phyloP scores from a whole-genome alignment of 2,797 vertebrate species.

The Glossophaga mutica region DNA sequence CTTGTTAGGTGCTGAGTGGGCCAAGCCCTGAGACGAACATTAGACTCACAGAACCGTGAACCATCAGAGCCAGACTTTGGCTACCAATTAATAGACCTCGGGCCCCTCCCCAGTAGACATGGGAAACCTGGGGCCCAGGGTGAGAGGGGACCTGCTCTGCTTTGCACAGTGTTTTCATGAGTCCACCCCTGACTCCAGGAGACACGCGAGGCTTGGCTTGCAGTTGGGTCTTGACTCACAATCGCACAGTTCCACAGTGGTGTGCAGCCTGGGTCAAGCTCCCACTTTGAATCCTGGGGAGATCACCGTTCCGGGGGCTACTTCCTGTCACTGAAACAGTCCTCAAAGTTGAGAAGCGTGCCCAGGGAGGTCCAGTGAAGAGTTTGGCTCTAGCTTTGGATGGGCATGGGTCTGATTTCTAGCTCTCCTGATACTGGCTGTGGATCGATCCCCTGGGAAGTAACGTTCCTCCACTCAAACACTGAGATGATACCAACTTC shows the following conservation, averaged over 20 bases:
- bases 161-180: not conserved
- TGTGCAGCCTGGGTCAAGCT: not conserved
- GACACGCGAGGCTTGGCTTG: not conserved
- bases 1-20: not conserved
- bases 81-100: not conserved
- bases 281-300: not conserved
- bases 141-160: not conserved
- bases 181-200: not conserved
- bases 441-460: not conserved
- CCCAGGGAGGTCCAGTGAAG: not conserved
- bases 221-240: not conserved
- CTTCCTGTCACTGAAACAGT: not conserved
- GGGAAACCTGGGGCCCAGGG: not conserved
- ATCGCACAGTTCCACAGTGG: not conserved
- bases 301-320: not conserved
- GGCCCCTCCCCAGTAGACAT: not conserved
- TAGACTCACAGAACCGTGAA: not conserved
- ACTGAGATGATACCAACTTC: not conserved
- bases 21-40: not conserved
- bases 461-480: not conserved
- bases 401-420: not conserved
- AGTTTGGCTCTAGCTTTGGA: not conserved
- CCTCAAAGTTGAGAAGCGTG: not conserved
- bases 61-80: not conserved
- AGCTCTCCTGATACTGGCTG: not conserved